Evolutionary conservation across 2,113 vertebrate genomes (phyloP), one percentile per base, ranked within the genome.

Genomic region (Tapirus terrestris): DNA sequence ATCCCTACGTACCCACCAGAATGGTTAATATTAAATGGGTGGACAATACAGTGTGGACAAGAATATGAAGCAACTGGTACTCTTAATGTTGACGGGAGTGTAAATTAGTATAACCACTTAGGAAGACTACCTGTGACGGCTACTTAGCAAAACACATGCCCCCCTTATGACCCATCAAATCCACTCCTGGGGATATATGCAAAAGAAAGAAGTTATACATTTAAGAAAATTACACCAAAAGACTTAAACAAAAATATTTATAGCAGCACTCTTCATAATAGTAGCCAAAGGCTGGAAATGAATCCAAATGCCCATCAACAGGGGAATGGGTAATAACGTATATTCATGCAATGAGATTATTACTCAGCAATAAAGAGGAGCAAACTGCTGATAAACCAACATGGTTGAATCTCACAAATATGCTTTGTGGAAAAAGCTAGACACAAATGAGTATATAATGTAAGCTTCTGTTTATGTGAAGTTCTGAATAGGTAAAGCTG

Each of bases 321-420:
- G 25, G 45, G 65, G 25, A 84, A 63, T 20, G 29, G 29, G 45
- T 70, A 63, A 83, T 43, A 5, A 31, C n/a, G 23, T 56, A 4
- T 79, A 70, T 84, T 93, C 70, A 70, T 53, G 14, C 45, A 60
- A 14, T 75, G 48, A 86, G 39, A 43, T 94, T 94, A 63, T 39
- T 84, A 70, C 51, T 88, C 25, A 56, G 53, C 86, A 81, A 39
- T 27, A 68, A 80, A 90, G 81, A 56, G 43, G 53, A 79, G 60
- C 45, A 72, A 58, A 65, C 86, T 36, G 61, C 20, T 68, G 43
- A 89, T 70, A 36, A 5, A 48, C 21, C 12, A 68, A 18, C 5
- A 33, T 85, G 51, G 29, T 63, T 95, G 63, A 93, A 65, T 73
- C 65, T 89, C 65, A 92, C 63, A 79, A 73, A 73, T 93, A 81